Evolutionary conservation across 2,888 invertebrate species (phyloP).

Genomic region (Trachelus tabidus): DNA sequence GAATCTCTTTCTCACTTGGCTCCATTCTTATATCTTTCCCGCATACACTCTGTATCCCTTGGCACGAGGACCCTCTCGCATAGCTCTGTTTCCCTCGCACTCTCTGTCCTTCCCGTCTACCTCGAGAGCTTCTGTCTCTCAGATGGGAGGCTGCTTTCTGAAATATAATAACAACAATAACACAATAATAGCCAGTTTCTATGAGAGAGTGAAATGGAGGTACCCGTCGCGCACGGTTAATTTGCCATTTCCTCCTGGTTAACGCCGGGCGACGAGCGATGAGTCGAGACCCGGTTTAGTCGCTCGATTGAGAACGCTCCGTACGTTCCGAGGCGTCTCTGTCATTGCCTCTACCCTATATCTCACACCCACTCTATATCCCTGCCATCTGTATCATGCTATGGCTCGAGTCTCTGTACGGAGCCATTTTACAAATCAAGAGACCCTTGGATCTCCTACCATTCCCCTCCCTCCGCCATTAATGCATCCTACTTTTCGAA

Average conservation of each 20-base stretch:
- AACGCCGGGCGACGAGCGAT: conserved; percentile 20
- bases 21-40: background rate
- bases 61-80: background rate
- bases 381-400: background rate
- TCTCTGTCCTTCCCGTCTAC: background rate
- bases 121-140: conserved; percentile 5
- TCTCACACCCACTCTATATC: background rate
- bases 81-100: conserved; percentile 1
- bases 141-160: background rate
- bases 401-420: background rate
- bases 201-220: conserved; percentile 16
- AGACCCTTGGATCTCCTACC: conserved; percentile 9
- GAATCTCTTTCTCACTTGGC: background rate
- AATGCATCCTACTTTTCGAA: conserved; percentile 38
- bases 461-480: conserved; percentile 20
- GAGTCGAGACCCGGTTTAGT: background rate
- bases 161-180: conserved; percentile 1
- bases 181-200: conserved; percentile 14
- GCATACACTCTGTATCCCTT: background rate
- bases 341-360: background rate
- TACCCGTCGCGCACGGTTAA: conserved; percentile 39
- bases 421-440: conserved; percentile 29
- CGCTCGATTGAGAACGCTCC: background rate
- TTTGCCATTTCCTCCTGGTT: conserved; percentile 44
- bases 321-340: background rate